A percentile compares a stretch with the other conserved stretches of the same genome.
phyloP scores from a whole-genome alignment of 2,797 vertebrate species.

The Epinephelus malabaricus region DNA sequence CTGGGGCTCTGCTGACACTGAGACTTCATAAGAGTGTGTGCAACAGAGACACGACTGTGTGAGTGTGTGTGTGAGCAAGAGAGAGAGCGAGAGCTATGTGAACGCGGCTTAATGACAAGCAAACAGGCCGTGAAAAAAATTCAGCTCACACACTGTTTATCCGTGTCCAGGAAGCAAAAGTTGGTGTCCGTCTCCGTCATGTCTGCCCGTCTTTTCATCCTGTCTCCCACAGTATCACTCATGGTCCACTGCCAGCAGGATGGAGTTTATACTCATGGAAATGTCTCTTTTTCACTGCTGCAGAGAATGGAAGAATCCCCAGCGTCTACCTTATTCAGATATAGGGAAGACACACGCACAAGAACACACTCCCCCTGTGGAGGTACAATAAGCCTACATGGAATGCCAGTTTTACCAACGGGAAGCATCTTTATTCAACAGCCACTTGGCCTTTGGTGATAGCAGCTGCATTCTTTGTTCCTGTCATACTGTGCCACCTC shows the following conservation, averaged over 20 bases:
- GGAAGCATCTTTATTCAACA: constrained; percentile 77
- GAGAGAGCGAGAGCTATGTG: constrained; percentile 23
- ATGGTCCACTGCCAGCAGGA: constrained; percentile 54
- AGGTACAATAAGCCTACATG: constrained; percentile 70
- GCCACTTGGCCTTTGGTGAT: constrained; percentile 76
- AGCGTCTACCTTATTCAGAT: constrained; percentile 54
- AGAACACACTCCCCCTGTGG: constrained; percentile 54
- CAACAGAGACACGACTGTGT: constrained; percentile 14
- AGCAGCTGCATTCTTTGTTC: constrained; percentile 75
- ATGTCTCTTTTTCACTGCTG: constrained; percentile 58
- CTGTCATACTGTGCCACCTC: constrained; percentile 69
- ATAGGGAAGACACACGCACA: constrained; percentile 39
- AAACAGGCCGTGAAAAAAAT: constrained; percentile 70
- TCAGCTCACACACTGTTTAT: constrained; percentile 66
- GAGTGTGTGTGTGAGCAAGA: constrained; percentile 22
- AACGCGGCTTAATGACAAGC: constrained; percentile 61
- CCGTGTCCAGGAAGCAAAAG: constrained; percentile 69
- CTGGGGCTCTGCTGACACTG: constrained; percentile 47
- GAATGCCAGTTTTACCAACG: constrained; percentile 62
- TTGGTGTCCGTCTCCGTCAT: constrained; percentile 52
- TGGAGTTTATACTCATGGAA: constrained; percentile 58
- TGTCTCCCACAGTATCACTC: constrained; percentile 49
- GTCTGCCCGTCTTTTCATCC: constrained; percentile 67
- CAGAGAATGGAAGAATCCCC: constrained; percentile 47
- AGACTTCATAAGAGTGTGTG: constrained; percentile 49